A percentile compares a stretch with the other conserved stretches of the same genome.
These are phyloP conservation scores for Crossoptilon crossoptilon DNA, from an alignment of 2,797 vertebrate species.

Conservation along the genomic window DNA sequence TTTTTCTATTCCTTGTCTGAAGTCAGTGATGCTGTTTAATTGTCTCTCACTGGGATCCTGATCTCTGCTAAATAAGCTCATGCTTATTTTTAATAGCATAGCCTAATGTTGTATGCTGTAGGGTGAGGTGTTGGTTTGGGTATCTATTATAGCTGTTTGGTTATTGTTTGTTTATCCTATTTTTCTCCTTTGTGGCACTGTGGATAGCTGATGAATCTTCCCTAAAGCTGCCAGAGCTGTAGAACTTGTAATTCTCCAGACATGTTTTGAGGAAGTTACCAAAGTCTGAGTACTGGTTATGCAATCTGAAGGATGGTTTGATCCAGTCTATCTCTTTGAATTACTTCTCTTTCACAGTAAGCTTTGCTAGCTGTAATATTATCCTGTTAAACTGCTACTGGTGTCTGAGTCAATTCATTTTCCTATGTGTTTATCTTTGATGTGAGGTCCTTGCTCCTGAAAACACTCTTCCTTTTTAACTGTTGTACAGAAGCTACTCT, in stretches of 20 bases:
- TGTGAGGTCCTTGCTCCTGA: constrained; percentile 4
- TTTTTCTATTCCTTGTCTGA: neutral
- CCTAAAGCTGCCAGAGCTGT: neutral
- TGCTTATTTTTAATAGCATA: neutral
- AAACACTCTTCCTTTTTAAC: constrained; percentile 22
- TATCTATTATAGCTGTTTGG: neutral
- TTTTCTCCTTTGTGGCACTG: neutral
- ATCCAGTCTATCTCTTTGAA: constrained; percentile 42
- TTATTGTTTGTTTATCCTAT: neutral
- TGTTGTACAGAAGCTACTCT: neutral
- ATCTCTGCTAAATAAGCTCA: neutral
- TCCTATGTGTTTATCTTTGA: constrained; percentile 27
- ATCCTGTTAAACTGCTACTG: constrained; percentile 18
- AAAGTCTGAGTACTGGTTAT: constrained; percentile 8
- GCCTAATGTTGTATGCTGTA: neutral
- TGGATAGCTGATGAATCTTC: neutral
- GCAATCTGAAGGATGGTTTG: constrained; percentile 20
- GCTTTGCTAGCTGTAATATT: constrained; percentile 29
- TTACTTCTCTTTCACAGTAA: constrained; percentile 5
- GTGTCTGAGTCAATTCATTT: constrained; percentile 21
- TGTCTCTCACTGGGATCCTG: neutral
- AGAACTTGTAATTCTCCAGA: neutral
- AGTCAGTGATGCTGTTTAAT: constrained; percentile 33
- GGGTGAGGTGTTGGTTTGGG: neutral
- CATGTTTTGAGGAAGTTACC: neutral